phyloP scores from a whole-genome alignment of 2,888 invertebrate genomes.

The Podotricha telesiphe region DNA sequence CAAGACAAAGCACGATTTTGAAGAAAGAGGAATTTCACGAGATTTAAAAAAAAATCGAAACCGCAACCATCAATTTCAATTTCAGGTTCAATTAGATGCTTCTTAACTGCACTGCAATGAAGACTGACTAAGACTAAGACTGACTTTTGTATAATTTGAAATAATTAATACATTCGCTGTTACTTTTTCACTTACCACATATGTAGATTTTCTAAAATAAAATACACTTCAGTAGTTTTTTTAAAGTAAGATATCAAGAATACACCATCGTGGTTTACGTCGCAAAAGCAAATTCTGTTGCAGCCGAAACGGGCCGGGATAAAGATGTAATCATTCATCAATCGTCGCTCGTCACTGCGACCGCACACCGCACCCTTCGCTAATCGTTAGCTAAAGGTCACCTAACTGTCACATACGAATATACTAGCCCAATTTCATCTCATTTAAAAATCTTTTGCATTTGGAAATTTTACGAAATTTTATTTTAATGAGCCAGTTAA shows the following conservation, averaged over 20 bases:
- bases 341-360: constrained; percentile 68
- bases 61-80: no score
- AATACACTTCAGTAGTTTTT: no score
- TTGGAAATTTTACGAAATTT: background rate
- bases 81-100: no score
- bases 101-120: no score
- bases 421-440: constrained; percentile 17
- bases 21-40: no score
- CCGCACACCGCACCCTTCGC: constrained; percentile 68
- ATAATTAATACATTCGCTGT: background rate
- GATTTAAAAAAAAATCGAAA: no score
- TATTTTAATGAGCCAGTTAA: background rate
- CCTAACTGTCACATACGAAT: constrained; percentile 26
- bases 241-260: constrained; percentile 38
- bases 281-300: constrained; percentile 42
- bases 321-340: constrained; percentile 79
- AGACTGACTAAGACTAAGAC: no score
- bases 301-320: constrained; percentile 52
- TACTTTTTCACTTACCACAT: background rate
- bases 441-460: background rate
- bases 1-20: no score
- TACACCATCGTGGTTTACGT: constrained; percentile 15
- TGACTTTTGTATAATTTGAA: no score
- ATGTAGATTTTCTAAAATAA: background rate
- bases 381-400: constrained; percentile 46